Percentiles rank a stretch among this genome's conserved stretches.
These are phyloP conservation scores for Aurelia sp. DNA, from an alignment of 30 jellyfish, hydroid and myxozoan genomes.

Conservation along the genomic window DNA sequence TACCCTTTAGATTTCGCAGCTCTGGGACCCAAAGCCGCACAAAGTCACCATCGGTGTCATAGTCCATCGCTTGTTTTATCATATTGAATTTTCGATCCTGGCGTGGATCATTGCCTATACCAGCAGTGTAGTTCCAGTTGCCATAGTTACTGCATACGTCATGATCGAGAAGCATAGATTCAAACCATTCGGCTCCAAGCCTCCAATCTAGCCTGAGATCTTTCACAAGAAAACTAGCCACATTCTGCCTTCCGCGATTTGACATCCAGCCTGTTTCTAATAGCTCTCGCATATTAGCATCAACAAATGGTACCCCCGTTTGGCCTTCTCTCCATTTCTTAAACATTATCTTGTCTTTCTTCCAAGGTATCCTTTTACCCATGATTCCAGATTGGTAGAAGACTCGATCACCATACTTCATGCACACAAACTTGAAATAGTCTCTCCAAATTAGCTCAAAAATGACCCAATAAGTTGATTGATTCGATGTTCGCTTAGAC, in stretches of 20 bases:
- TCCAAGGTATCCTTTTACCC: constrained; percentile 71
- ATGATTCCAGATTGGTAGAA: constrained; percentile 62
- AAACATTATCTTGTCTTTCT: constrained; percentile 53
- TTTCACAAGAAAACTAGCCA: constrained; percentile 74
- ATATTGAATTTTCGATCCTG: constrained; percentile 72
- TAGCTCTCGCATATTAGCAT: constrained; percentile 82
- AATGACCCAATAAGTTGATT: constrained; percentile 82
- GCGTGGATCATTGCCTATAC: constrained; percentile 89
- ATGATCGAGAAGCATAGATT: constrained; percentile 74
- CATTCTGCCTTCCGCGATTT: constrained; percentile 83
- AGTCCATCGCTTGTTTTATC: constrained; percentile 77
- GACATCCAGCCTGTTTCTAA: constrained; percentile 88
- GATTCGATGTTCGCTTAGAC: constrained; percentile 18
- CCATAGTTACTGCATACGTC: constrained; percentile 90
- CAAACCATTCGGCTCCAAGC: constrained; percentile 93
- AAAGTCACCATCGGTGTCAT: constrained; percentile 75
- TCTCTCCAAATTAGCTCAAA: constrained; percentile 85
- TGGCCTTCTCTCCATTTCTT: constrained; percentile 74
- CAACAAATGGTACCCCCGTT: constrained; percentile 87
- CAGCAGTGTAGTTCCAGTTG: constrained; percentile 85
- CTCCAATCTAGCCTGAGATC: constrained; percentile 85
- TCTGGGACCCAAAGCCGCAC: constrained; percentile 79
- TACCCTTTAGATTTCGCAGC: constrained; percentile 26
- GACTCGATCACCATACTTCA: constrained; percentile 62
- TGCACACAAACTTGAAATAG: constrained; percentile 70